Evolutionary conservation across 2,797 vertebrate species (phyloP).

Genomic region (Pogonophryne albipinna): DNA sequence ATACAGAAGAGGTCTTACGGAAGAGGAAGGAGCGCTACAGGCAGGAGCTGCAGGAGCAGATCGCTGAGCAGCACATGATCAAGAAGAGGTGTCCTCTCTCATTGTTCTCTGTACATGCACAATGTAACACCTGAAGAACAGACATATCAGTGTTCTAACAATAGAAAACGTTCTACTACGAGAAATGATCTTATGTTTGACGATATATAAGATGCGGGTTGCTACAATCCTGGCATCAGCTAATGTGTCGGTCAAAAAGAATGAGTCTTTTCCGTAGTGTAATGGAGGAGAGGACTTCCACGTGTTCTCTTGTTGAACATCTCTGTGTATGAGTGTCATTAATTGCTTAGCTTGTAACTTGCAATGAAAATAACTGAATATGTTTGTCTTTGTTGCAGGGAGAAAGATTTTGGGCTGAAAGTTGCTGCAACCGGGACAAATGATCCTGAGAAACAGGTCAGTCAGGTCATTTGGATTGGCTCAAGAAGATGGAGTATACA

Average conservation of each 20-base stretch:
- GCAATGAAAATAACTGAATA: too few relatives aligned
- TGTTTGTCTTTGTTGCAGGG: conserved; percentile 79
- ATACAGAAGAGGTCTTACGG: conserved; percentile 76
- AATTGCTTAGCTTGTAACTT: neutral
- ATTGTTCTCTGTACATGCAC: neutral
- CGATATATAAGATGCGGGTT: neutral
- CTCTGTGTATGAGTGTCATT: neutral
- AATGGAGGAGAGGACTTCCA: neutral
- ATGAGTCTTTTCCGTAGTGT: neutral
- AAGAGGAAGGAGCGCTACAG: conserved; percentile 91
- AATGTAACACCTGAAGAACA: neutral
- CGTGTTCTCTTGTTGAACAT: neutral
- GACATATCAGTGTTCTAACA: neutral
- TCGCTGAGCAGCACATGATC: conserved; percentile 90
- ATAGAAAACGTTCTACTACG: neutral
- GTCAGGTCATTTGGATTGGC: conserved; percentile 3
- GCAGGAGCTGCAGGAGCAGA: conserved; percentile 91
- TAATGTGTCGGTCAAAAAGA: neutral
- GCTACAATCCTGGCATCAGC: neutral
- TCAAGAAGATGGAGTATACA: neutral
- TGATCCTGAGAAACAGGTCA: conserved; percentile 91
- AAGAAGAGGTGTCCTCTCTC: conserved; percentile 85
- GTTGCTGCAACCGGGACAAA: conserved; percentile 87
- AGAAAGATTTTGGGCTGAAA: conserved; percentile 90
- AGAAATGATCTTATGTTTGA: neutral